Percentiles rank a stretch among this genome's conserved stretches.
phyloP scores from a whole-genome alignment of 2,888 invertebrate species.

The Hydrotaea diabolus region DNA sequence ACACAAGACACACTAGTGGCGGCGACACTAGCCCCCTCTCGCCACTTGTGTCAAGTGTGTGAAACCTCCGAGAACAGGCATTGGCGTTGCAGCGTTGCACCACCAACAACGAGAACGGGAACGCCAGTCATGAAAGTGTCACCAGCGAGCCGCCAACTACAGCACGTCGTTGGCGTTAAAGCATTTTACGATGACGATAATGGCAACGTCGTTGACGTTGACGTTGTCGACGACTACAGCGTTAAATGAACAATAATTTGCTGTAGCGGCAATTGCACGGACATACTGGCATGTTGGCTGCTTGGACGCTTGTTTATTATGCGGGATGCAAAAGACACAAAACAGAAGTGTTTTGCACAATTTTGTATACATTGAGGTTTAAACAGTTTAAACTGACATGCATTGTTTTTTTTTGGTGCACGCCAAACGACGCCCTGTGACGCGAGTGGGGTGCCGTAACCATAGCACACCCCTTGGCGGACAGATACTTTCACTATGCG shows the following conservation, averaged over 20 bases:
- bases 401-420: background rate
- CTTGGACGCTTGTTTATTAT: constrained; percentile 12
- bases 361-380: constrained; percentile 41
- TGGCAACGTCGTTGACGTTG: too few species aligned
- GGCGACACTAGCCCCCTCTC: background rate
- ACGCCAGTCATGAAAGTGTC: background rate
- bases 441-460: background rate
- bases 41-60: background rate
- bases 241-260: constrained; percentile 15
- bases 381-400: background rate
- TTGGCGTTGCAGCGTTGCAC: background rate
- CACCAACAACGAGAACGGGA: constrained; percentile 42
- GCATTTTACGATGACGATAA: background rate
- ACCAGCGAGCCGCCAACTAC: background rate
- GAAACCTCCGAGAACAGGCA: too few species aligned
- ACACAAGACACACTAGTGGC: constrained; percentile 58
- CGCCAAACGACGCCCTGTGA: background rate
- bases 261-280: background rate
- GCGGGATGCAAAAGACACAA: background rate
- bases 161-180: constrained; percentile 6
- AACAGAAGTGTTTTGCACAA: constrained; percentile 6
- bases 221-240: background rate
- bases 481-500: background rate
- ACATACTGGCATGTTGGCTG: background rate
- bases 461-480: background rate